phyloP scores from a whole-genome alignment of 1,140 invertebrate species.

The Saccostrea cuccullata region DNA sequence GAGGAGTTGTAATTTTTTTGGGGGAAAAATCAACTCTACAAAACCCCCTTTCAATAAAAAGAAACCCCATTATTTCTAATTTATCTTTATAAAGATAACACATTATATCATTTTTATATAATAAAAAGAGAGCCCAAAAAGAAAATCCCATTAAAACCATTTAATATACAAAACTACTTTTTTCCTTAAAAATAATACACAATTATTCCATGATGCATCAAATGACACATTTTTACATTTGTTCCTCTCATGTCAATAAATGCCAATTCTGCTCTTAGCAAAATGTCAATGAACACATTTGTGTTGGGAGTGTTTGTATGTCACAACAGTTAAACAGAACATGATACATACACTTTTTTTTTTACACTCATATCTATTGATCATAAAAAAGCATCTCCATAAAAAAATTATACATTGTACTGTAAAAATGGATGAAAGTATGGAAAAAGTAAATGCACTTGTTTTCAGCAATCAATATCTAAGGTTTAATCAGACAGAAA shows the following conservation, averaged over 20 bases:
- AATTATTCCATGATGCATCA: background rate
- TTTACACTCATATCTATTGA: background rate
- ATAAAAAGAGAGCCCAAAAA: background rate
- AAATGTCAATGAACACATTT: background rate
- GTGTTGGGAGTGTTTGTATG: background rate
- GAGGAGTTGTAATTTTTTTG: no score
- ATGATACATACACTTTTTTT: background rate
- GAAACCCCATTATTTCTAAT: no score
- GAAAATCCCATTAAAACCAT: background rate
- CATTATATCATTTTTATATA: background rate
- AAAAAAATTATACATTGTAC: background rate
- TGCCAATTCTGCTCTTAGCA: background rate
- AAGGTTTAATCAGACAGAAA: background rate
- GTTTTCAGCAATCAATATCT: background rate
- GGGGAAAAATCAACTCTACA: no score
- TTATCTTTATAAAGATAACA: no score
- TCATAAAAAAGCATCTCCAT: background rate
- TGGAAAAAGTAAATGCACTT: background rate
- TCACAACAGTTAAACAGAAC: background rate
- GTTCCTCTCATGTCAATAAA: background rate
- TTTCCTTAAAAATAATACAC: background rate
- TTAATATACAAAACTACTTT: no score
- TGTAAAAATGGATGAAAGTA: background rate
- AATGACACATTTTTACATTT: background rate
- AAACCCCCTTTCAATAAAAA: no score